Percentiles rank a stretch among this genome's conserved stretches.
These are phyloP conservation scores for human DNA, from an alignment of 2,113 vertebrate species.

Conservation along the genomic window DNA sequence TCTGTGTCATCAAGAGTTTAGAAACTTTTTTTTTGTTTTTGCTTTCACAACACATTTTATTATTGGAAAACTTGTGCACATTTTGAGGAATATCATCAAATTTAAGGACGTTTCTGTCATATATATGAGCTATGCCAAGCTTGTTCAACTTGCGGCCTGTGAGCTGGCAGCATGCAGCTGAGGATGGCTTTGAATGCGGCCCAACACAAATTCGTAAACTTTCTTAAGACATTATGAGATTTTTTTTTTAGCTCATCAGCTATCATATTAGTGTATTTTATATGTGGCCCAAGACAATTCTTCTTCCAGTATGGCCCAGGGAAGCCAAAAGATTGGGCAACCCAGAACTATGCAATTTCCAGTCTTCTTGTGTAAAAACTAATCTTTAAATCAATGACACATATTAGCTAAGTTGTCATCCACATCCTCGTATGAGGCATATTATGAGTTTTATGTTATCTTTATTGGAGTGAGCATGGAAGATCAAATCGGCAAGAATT, in stretches of 20 bases:
- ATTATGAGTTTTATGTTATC: background rate
- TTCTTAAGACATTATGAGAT: too few relatives aligned
- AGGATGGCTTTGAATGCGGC: too few relatives aligned
- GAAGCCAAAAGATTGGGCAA: too few relatives aligned
- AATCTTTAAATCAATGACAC: background rate
- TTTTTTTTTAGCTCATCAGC: too few relatives aligned
- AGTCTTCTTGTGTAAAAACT: background rate
- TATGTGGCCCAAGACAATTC: too few relatives aligned
- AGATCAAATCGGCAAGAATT: background rate
- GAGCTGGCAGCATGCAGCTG: too few relatives aligned
- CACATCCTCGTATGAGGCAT: background rate
- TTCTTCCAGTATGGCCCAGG: too few relatives aligned
- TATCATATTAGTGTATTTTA: too few relatives aligned
- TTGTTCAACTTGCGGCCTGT: too few relatives aligned
- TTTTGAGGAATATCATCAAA: background rate
- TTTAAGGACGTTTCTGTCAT: background rate
- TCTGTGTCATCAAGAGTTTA: background rate
- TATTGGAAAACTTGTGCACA: background rate
- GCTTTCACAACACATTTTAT: background rate
- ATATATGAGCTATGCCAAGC: background rate
- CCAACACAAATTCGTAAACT: too few relatives aligned
- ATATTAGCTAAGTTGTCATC: background rate
- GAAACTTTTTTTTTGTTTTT: background rate
- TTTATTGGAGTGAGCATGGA: background rate
- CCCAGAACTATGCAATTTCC: background rate